Evolutionary conservation across 2,797 vertebrate species (phyloP).

Genomic region (Lacerta viridis): DNA sequence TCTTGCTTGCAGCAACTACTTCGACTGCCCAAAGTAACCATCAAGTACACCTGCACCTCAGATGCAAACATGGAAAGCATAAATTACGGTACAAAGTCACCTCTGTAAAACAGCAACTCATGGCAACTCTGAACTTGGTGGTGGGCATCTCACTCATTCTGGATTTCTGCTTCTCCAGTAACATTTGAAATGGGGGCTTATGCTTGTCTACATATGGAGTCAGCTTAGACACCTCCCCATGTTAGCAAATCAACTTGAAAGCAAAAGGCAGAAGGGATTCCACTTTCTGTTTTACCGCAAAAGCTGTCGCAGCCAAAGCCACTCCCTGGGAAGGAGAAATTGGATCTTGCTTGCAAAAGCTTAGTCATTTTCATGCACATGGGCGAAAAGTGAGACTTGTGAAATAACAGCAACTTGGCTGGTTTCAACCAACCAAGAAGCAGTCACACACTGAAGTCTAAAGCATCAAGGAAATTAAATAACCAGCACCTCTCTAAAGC

Average conservation of each 20-base stretch:
- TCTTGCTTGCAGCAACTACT: not conserved
- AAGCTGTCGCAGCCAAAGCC: not conserved
- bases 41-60: not conserved
- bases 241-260: not conserved
- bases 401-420: not conserved
- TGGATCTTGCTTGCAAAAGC: not conserved
- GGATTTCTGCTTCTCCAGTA: not conserved
- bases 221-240: not conserved
- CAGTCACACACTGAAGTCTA: not conserved
- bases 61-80: not conserved
- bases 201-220: not conserved
- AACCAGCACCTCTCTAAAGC: conserved; percentile 6
- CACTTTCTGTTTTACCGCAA: not conserved
- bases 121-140: not conserved
- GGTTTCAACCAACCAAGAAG: not conserved
- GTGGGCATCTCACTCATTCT: no score
- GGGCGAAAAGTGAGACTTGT: not conserved
- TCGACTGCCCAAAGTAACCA: not conserved
- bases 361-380: conserved; percentile 16
- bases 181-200: not conserved
- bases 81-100: not conserved
- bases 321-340: not conserved
- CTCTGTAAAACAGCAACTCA: not conserved
- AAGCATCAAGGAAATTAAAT: not conserved
- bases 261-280: not conserved